Base-by-base conservation (phyloP, 2,888 invertebrate species). In the Leptopilina myrica region DNA sequence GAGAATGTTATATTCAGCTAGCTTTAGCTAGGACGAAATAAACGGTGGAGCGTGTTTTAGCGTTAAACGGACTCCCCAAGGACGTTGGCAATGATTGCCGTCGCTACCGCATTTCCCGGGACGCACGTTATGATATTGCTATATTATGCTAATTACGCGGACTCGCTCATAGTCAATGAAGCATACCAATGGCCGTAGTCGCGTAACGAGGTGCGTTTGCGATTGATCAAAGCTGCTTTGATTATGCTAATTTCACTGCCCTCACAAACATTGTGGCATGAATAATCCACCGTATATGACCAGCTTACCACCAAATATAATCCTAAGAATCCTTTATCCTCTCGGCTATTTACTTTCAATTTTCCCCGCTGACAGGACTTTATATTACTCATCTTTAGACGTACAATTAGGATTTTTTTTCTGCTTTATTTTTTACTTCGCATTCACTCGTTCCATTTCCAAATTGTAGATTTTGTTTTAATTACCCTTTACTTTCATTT, bases 141-240 rank as follows among this genome's bases (percentile, higher is more conserved):
- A 86, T 89, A 89, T 90, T 90, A 90, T 90, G 90, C 88, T 89
- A 90, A 90, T 90, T 89, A 87, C 85, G 83, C 83, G 81, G 84
- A 81, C 83, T 84, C 83, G 87, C 85, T 85, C 84, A 84, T 81
- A 87, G 87, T 87, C 88, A 89, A 87, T 87, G 87, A 87, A 86
- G 89, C 90, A 89, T 88, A 89, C 87, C 88, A 90, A 89, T 89
- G 85, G 85, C 85, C 85, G 84, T 87, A 85, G 86, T 83, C 82
- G 81, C 73, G 78, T 84, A 84, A 85, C 84, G 84, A 86, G 84
- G 83, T 85, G 84, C 85, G 83, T 85, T 33, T 86, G 85, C 85
- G 87, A 87, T 87, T 88, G 88, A 90, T 89, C 88, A 89, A 90
- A 89, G 89, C 87, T 88, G 86, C 87, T 88, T 86, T 87, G 87